Conservation (phyloP, 2,113 vertebrate genomes). For the Thamnaconus septentrionalis region DNA sequence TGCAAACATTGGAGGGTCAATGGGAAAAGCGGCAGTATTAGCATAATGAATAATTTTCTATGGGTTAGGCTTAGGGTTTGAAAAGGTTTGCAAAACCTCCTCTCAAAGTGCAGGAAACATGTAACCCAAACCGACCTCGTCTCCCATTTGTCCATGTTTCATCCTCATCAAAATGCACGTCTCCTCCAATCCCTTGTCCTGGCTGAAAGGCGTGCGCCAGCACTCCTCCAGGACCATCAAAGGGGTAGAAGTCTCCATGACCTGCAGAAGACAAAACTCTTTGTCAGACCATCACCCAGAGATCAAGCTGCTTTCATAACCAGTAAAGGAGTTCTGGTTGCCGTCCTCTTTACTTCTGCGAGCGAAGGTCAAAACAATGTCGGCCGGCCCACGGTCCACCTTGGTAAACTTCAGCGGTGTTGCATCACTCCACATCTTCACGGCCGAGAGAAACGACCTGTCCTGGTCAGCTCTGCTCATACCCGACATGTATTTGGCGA, state of each 20-base stretch:
- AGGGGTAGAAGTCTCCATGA: constrained; percentile 65
- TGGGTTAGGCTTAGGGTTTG: too few relatives aligned
- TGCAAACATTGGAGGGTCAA: too few relatives aligned
- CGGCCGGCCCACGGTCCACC: constrained; percentile 48
- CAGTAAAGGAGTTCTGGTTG: neutral
- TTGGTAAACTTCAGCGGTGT: constrained; percentile 53
- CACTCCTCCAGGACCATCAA: constrained; percentile 56
- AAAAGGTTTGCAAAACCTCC: too few relatives aligned
- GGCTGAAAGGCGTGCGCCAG: constrained; percentile 63
- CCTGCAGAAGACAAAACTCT: constrained; percentile 18
- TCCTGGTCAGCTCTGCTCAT: constrained; percentile 62
- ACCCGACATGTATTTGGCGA: constrained; percentile 60
- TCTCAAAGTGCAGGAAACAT: too few relatives aligned
- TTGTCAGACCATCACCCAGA: neutral
- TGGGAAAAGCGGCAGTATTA: too few relatives aligned
- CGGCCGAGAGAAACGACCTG: constrained; percentile 32
- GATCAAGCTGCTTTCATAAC: neutral
- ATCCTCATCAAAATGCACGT: constrained; percentile 71
- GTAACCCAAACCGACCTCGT: constrained; percentile 36
- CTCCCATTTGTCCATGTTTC: constrained; percentile 51
- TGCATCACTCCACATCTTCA: constrained; percentile 59
- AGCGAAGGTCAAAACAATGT: constrained; percentile 56
- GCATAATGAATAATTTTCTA: too few relatives aligned
- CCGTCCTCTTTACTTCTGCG: constrained; percentile 47
- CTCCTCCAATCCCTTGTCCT: constrained; percentile 62